These are phyloP conservation scores for Anoura caudifer DNA, from an alignment of 2,113 vertebrate genomes.

Conservation along the genomic window DNA sequence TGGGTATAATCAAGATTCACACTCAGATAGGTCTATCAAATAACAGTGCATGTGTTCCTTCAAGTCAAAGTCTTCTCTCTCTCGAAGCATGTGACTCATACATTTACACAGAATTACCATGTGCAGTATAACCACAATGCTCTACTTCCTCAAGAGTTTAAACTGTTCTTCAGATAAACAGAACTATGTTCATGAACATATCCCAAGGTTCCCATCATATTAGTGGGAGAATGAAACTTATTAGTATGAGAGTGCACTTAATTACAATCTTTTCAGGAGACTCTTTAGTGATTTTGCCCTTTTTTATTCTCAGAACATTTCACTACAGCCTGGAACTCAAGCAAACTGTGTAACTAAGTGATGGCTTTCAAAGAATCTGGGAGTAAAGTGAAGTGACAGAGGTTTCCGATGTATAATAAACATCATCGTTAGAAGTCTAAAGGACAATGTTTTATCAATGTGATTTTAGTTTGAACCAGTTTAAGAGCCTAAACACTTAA, in stretches of 20 bases:
- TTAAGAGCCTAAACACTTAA: constrained; percentile 39
- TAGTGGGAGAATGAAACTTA: not conserved
- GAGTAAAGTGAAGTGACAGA: not conserved
- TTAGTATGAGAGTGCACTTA: not conserved
- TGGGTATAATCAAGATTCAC: not conserved
- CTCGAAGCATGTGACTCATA: accelerated
- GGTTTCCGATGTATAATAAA: not conserved
- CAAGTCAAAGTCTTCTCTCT: not conserved
- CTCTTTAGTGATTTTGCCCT: not conserved
- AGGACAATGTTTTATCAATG: not conserved
- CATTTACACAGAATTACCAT: not conserved
- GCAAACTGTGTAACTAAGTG: not conserved
- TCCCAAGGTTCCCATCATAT: not conserved
- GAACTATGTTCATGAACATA: not conserved
- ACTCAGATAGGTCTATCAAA: not conserved
- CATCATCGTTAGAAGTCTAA: not conserved
- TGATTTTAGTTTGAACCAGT: constrained; percentile 40
- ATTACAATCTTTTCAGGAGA: not conserved
- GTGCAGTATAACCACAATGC: not conserved
- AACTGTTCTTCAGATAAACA: not conserved
- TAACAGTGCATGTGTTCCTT: not conserved
- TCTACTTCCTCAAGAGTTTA: not conserved
- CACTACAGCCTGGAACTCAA: not conserved
- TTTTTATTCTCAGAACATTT: constrained; percentile 7
- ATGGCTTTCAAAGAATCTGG: not conserved